Percentiles rank a stretch among this genome's conserved stretches.
phyloP scores from a whole-genome alignment of 2,797 vertebrate genomes.

The Leptodactylus fallax region DNA sequence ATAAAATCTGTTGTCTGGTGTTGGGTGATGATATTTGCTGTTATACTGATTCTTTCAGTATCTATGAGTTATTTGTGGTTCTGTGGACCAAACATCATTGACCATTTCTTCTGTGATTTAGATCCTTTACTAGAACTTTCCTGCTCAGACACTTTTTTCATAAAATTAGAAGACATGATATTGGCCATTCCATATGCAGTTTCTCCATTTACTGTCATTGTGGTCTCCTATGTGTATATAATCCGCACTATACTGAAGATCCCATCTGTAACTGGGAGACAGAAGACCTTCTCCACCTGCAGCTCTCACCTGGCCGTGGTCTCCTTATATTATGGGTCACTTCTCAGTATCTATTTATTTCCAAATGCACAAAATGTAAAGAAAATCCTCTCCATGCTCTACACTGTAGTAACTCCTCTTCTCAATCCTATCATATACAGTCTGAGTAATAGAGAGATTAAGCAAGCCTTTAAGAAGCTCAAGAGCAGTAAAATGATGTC shows the following conservation, averaged over 20 bases:
- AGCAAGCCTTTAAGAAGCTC: no score
- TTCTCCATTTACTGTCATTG: slow-evolving; percentile 63
- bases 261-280: slow-evolving; percentile 62
- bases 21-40: slow-evolving; percentile 66
- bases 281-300: slow-evolving; percentile 73
- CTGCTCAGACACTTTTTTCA: slow-evolving; percentile 59
- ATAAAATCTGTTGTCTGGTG: slow-evolving; percentile 56
- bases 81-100: slow-evolving; percentile 66
- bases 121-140: slow-evolving; percentile 67
- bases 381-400: slow-evolving; percentile 26
- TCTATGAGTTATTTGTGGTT: slow-evolving; percentile 66
- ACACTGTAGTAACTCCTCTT: slow-evolving; percentile 29
- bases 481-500: no score
- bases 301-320: slow-evolving; percentile 72
- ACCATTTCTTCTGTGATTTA: slow-evolving; percentile 75
- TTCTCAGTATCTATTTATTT: slow-evolving; percentile 72
- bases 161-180: slow-evolving; percentile 64
- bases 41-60: slow-evolving; percentile 63
- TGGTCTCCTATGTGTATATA: slow-evolving; percentile 65
- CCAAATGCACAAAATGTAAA: slow-evolving; percentile 62
- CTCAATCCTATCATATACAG: slow-evolving; percentile 51
- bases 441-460: slow-evolving; percentile 47
- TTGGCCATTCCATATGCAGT: slow-evolving; percentile 66
- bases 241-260: slow-evolving; percentile 64
- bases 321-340: slow-evolving; percentile 71